phyloP scores from a whole-genome alignment of 2,797 vertebrate species.

The Cichlasoma orientale region DNA sequence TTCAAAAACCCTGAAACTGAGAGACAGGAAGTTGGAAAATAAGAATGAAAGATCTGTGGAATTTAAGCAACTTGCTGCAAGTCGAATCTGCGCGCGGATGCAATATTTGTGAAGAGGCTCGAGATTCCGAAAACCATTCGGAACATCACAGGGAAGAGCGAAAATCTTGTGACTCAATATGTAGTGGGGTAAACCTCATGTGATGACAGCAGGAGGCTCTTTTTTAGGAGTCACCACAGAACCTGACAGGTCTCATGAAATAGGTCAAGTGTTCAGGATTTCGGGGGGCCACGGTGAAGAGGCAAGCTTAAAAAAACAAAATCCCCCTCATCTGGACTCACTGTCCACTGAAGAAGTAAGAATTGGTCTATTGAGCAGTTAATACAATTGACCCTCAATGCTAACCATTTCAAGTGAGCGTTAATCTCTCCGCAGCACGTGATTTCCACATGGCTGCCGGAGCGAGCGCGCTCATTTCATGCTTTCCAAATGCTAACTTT shows the following conservation, averaged over 20 bases:
- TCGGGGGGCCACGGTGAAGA: slow-evolving; percentile 33
- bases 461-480: slow-evolving; percentile 37
- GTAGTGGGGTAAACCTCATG: slow-evolving; percentile 46
- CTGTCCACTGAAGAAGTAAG: slow-evolving; percentile 52
- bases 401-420: slow-evolving; percentile 64
- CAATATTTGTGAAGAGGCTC: background rate
- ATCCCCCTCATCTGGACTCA: slow-evolving; percentile 19
- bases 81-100: background rate
- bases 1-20: slow-evolving; percentile 44
- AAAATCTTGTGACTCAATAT: slow-evolving; percentile 12
- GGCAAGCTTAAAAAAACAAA: slow-evolving; percentile 27
- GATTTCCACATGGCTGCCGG: slow-evolving; percentile 70
- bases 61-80: background rate
- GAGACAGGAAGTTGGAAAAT: slow-evolving; percentile 31
- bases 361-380: slow-evolving; percentile 72
- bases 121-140: background rate
- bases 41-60: background rate
- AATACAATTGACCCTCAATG: slow-evolving; percentile 67
- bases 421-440: slow-evolving; percentile 73
- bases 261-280: slow-evolving; percentile 59
- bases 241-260: slow-evolving; percentile 65
- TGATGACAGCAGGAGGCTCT: slow-evolving; percentile 51
- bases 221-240: slow-evolving; percentile 45
- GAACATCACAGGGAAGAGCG: background rate
- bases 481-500: slow-evolving; percentile 30